Evolutionary conservation across 2,113 vertebrate genomes (phyloP), one percentile per base, ranked within the genome.

Genomic region (Perca flavescens): DNA sequence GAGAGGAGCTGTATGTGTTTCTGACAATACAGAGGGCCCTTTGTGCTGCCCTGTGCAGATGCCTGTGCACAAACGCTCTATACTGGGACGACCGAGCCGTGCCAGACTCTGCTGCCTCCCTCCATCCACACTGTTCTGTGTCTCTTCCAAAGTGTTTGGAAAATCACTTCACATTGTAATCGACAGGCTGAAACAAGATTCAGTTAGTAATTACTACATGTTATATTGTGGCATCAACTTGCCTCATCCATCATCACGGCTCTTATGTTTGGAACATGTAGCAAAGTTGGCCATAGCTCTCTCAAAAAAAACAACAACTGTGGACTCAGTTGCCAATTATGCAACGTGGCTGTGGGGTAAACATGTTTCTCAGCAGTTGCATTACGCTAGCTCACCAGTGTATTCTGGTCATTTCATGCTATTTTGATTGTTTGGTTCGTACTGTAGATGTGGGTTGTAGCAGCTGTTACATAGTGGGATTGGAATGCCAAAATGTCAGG

Each of bases 21-120:
- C 58, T 89, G 87, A 86, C 76, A 63, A 64, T 66, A 94, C 91
- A 93, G 88, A 91, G 83, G 71, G 43, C 75, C 76, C 90, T 93
- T 94, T 94, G 92, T 94, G 86, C 73, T 40, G 68, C 78, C 86
- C 76, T 57, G 77, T 74, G 82, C 86, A 92, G 90, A 92, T 91
- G 89, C 83, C 91, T 89, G 88, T 69, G 80, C 87, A 91, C 90
- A 90, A 86, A 88, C 83, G 28, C 28, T 28, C 28, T 28, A 86
- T 73, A 79, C 80, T 80, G 89, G 72, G 77, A 80, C 68, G 72
- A 74, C 56, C 67, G 49, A 88, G 85, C 85, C 46, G 91, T 93
- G 85, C 91, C 89, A 94, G 89, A 90, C 92, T 87, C 89, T 73
- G 71, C 79, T 74, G n/a, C 66, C 71, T 84, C 77, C 54, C 62